A percentile compares a stretch with the other conserved stretches of the same genome.
phyloP scores from a whole-genome alignment of 2,888 invertebrate species.

The Drosophila hamatofila region DNA sequence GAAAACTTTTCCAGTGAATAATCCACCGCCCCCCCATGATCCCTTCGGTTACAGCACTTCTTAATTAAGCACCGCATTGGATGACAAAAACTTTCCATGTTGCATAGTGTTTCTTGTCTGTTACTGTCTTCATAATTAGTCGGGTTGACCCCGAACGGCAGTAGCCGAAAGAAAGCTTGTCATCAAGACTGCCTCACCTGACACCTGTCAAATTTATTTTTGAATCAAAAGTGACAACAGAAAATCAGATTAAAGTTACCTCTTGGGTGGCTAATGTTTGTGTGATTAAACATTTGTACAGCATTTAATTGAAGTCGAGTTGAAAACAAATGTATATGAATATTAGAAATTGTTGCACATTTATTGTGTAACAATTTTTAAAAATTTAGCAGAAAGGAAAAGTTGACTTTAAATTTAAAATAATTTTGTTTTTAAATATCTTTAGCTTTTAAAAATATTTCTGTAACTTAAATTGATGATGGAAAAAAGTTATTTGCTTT shows the following conservation, averaged over 20 bases:
- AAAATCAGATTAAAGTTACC: constrained; percentile 1
- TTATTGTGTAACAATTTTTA: no score
- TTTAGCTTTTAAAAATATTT: no score
- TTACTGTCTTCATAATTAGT: constrained; percentile 58
- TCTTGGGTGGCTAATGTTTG: background rate
- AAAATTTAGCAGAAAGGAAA: no score
- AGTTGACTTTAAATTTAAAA: no score
- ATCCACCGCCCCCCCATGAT: background rate
- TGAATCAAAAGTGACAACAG: constrained; percentile 7
- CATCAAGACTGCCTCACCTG: constrained; percentile 26
- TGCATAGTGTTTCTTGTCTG: constrained; percentile 28
- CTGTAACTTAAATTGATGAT: no score
- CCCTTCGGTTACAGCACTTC: background rate
- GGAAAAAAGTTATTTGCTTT: no score
- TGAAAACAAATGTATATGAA: background rate
- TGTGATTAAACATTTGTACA: background rate
- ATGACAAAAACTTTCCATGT: constrained; percentile 61
- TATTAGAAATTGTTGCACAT: background rate
- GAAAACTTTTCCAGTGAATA: constrained; percentile 57
- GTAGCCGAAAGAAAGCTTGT: background rate
- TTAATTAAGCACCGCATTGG: constrained; percentile 60
- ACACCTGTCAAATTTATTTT: constrained; percentile 38
- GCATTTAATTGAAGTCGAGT: background rate
- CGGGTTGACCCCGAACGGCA: constrained; percentile 5
- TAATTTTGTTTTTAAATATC: no score